Base-by-base conservation (phyloP, 2,888 invertebrate genomes). In the Teleogryllus oceanicus region DNA sequence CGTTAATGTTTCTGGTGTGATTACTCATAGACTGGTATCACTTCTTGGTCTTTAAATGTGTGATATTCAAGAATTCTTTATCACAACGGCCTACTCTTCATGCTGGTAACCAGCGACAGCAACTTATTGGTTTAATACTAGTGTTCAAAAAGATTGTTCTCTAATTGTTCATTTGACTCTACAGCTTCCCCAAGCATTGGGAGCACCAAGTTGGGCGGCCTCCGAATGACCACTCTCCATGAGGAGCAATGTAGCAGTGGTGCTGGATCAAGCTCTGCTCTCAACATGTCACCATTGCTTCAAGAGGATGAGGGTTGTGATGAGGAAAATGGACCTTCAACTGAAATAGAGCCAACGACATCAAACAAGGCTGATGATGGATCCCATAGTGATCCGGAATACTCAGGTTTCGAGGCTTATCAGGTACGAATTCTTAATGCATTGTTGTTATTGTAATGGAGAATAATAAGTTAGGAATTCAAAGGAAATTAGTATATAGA, bases 181-280 rank as follows among this genome's bases (percentile, higher is more conserved):
- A 83, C 87, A 93, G 95, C 94, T 84, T 95, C 95, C 75, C 95
- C 95, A 76, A 96, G 95, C 83, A 87, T 88, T 11, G 88, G 90
- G 80, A 92, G 94, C 84, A 91, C 92, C 83, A 96, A 97, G 88
- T 87, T 96, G 84, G 93, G 95, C 77, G 93, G 95, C 77, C 90
- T 95, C 85, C 92, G 97, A 77, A 96, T 97, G 96, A 95, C 95
- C 78, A 97, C 97, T 1, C 88, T 97, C 76, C 94, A 96, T 85
- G 97, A 97, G 87, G 97, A 97, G 87, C 88, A 89, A 81, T 85
- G 86, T 74, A 84, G 85, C 10, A 84, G 86, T 79, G 86, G 86
- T 11, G 24, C 80, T 49, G 80, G 79, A 20, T 78, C 80, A 75
- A 78, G 78, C 74, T 78, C 81, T 76, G 82, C 78, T 21, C 82